These are phyloP conservation scores for Cepaea hortensis DNA, from an alignment of 2,888 invertebrate genomes.

Conservation along the genomic window DNA sequence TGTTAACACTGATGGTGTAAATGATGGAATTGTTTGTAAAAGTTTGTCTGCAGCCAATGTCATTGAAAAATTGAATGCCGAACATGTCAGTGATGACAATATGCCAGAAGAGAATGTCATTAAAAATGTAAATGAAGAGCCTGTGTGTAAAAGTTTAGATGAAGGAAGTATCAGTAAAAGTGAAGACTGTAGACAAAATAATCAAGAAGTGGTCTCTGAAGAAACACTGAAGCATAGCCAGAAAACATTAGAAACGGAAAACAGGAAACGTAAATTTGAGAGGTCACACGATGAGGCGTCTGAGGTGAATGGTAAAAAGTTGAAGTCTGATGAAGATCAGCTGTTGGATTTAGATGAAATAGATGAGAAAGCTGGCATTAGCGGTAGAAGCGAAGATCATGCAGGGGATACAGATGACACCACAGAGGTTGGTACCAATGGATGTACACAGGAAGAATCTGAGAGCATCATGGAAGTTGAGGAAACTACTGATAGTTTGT, in stretches of 20 bases:
- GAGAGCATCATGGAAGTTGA: neutral
- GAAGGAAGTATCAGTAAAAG: neutral
- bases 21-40: too few species aligned
- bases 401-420: neutral
- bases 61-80: too few species aligned
- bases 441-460: neutral
- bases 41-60: too few species aligned
- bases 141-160: neutral
- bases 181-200: neutral
- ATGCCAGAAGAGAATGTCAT: too few species aligned
- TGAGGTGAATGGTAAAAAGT: neutral
- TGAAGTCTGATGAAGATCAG: neutral
- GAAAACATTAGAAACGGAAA: neutral
- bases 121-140: too few species aligned
- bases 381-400: neutral
- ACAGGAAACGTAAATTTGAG: slow-evolving; percentile 20
- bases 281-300: neutral
- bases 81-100: too few species aligned
- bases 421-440: neutral
- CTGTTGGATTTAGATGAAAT: neutral
- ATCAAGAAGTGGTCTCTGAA: neutral
- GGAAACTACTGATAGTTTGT: neutral
- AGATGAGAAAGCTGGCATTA: neutral
- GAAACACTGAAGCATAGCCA: slow-evolving; percentile 5
- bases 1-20: too few species aligned